These are phyloP conservation scores for Todiramphus saurophagus DNA, from an alignment of 2,113 vertebrate species.

Conservation along the genomic window DNA sequence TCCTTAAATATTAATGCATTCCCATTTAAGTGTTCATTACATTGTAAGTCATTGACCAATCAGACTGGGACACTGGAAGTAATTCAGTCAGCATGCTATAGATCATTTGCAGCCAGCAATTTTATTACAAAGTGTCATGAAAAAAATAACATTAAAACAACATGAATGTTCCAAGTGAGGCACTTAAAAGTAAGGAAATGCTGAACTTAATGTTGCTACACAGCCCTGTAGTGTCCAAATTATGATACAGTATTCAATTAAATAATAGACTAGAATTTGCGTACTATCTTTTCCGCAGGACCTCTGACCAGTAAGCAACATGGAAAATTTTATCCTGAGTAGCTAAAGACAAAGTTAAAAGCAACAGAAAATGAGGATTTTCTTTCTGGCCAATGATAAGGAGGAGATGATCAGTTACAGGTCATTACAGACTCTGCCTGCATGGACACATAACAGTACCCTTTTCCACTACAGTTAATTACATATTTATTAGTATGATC, in stretches of 20 bases:
- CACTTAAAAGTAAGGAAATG: neutral
- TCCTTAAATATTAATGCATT: neutral
- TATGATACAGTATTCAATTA: neutral
- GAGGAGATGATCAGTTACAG: neutral
- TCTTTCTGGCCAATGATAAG: neutral
- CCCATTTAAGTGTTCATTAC: neutral
- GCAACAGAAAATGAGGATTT: neutral
- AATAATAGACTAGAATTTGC: conserved; percentile 28
- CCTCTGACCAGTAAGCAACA: neutral
- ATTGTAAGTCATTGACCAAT: neutral
- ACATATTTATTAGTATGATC: neutral
- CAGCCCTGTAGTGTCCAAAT: neutral
- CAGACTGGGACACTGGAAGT: neutral
- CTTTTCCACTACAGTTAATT: neutral
- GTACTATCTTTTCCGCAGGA: neutral
- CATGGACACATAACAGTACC: neutral
- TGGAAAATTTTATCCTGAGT: neutral
- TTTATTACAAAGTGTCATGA: neutral
- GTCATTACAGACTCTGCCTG: neutral
- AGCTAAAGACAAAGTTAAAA: neutral
- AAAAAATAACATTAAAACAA: neutral
- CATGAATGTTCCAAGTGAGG: neutral
- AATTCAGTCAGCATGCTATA: neutral
- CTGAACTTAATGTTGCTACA: neutral
- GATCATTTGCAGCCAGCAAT: neutral